Percentiles rank a stretch among this genome's conserved stretches.
phyloP scores from a whole-genome alignment of 2,113 vertebrate genomes.

The Leptobrachium leishanense region DNA sequence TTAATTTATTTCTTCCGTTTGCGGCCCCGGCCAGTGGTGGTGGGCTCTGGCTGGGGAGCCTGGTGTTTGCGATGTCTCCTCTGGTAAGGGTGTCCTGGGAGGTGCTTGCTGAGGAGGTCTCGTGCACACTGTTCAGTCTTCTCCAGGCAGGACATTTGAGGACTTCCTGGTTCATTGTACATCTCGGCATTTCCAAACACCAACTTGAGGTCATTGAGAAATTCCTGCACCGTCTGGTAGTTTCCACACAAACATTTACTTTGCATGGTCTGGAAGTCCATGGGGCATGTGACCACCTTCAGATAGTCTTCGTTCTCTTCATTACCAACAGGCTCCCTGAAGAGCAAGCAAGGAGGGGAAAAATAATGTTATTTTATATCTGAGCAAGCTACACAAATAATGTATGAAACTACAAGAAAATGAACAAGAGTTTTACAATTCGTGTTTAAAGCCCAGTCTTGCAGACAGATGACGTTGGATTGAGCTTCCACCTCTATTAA shows the following conservation, averaged over 20 bases:
- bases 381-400: too few relatives aligned
- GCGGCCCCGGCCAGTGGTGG: conserved; percentile 65
- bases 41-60: conserved; percentile 61
- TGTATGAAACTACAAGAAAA: too few relatives aligned
- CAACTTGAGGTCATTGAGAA: conserved; percentile 87
- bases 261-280: conserved; percentile 96
- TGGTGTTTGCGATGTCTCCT: conserved; percentile 77
- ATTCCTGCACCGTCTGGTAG: conserved; percentile 86
- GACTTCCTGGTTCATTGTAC: conserved; percentile 88
- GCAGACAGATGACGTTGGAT: too few relatives aligned
- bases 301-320: conserved; percentile 92
- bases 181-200: conserved; percentile 92
- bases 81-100: conserved; percentile 83
- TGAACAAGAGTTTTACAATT: too few relatives aligned
- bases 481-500: too few relatives aligned
- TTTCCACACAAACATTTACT: conserved; percentile 80
- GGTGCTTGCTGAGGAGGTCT: conserved; percentile 86
- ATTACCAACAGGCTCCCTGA: conserved; percentile 88
- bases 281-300: conserved; percentile 85
- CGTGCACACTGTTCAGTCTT: conserved; percentile 89
- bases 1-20: conserved; percentile 70
- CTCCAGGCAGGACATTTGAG: conserved; percentile 81
- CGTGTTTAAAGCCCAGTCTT: too few relatives aligned
- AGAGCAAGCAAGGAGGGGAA: conserved; percentile 15
- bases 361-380: too few relatives aligned